These are phyloP conservation scores for Caenorhabditis becei DNA, from an alignment of 2,888 invertebrate species.

Conservation along the genomic window DNA sequence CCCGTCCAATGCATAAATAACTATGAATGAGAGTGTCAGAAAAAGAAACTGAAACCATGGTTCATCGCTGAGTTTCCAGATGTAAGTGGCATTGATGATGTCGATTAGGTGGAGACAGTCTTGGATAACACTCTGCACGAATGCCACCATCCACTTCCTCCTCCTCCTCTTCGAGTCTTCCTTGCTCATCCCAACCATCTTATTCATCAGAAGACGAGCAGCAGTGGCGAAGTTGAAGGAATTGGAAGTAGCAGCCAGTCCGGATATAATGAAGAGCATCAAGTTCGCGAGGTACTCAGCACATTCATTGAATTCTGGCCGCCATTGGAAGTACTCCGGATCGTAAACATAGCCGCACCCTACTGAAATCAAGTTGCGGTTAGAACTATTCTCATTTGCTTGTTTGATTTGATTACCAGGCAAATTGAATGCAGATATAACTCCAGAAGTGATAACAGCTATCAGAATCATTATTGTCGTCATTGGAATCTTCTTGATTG, in stretches of 20 bases:
- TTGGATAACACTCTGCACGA: slow-evolving; percentile 41
- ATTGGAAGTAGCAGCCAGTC: slow-evolving; percentile 38
- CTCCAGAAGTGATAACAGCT: neutral
- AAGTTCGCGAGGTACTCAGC: neutral
- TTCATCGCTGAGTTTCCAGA: slow-evolving; percentile 18
- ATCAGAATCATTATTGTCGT: neutral
- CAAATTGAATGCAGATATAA: neutral
- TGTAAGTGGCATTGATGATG: slow-evolving; percentile 50
- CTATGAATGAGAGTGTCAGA: slow-evolving; percentile 36
- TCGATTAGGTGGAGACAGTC: slow-evolving; percentile 48
- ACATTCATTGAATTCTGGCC: neutral
- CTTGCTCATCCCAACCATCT: slow-evolving; percentile 47
- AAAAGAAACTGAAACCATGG: slow-evolving; percentile 43
- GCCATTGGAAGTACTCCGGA: slow-evolving; percentile 3
- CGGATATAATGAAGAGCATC: slow-evolving; percentile 32
- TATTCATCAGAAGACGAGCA: slow-evolving; percentile 29
- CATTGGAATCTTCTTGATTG: neutral
- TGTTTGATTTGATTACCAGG: neutral
- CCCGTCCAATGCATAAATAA: slow-evolving; percentile 41
- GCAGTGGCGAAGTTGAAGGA: slow-evolving; percentile 42
- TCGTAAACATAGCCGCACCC: slow-evolving; percentile 20
- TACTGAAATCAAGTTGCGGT: slow-evolving; percentile 5
- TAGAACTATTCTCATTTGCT: neutral
- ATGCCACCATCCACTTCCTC: slow-evolving; percentile 32
- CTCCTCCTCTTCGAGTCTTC: slow-evolving; percentile 34